Evolutionary conservation across 2,888 invertebrate species (phyloP), one percentile per base, ranked within the genome.

Genomic region (Agrochola litura): DNA sequence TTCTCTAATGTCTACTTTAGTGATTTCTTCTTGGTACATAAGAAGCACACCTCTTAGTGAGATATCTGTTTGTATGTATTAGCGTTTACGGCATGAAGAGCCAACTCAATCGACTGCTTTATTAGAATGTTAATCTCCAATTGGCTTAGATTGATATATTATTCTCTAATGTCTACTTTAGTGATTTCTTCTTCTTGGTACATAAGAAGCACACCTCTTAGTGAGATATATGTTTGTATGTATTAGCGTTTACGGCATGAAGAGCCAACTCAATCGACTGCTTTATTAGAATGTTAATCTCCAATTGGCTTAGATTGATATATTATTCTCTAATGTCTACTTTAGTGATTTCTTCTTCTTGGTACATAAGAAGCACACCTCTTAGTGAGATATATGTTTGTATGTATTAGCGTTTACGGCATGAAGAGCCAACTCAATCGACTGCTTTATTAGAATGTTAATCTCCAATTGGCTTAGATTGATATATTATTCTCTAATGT

Each of bases 1-100:
- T 69, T 73, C 14, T 49, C 30, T 77, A n/a, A 54, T 37, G 10
- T 68, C n/a, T 56, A 16, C 30, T 37, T 54, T 41, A 66, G 8
- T 22, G 6, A 64, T 60, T 69, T 63, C 14, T 30, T 1, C 30
- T 30, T 30, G 30, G 30, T 30, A 30, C 30, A 30, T 77, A 81
- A 82, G 76, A 86, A 87, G 65, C 83, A 89, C 83, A 83, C 77
- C 74, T 86, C 60, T 73, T 19, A 71, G 66, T 66, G 70, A 73
- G 69, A 65, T 66, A 69, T 63, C 46, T 85, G 83, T 85, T 88
- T 89, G 79, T 84, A 88, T 88, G 71, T 83, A 85, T 79, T 80
- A 80, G 83, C 76, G 72, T 79, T 83, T 79, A 86, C 77, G 69
- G 70, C 43, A 78, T 73, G 69, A 77, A 77, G 67, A 84, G 52